Percentiles rank a stretch among this genome's conserved stretches.
These are phyloP conservation scores for Chrysocyon brachyurus DNA, from an alignment of 2,797 vertebrate genomes.

Conservation along the genomic window DNA sequence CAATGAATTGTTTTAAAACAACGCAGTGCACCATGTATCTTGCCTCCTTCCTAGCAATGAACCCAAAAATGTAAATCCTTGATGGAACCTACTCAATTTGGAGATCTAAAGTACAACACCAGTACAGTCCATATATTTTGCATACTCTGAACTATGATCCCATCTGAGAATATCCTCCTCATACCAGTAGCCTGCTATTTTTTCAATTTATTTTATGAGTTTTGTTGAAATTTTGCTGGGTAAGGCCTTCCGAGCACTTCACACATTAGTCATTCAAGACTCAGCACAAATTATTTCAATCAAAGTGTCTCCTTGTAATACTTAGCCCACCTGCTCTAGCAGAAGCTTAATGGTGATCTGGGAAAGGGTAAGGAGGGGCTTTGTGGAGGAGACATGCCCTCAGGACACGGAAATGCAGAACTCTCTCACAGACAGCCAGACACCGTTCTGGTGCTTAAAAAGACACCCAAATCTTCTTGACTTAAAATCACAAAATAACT, in stretches of 20 bases:
- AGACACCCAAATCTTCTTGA: neutral
- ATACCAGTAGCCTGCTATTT: neutral
- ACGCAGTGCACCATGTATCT: neutral
- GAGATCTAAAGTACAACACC: neutral
- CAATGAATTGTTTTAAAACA: neutral
- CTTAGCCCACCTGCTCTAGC: neutral
- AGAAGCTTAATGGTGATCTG: neutral
- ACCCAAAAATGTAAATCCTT: neutral
- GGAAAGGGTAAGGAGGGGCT: rapidly evolving
- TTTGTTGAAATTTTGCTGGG: neutral
- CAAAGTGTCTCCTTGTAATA: neutral
- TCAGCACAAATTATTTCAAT: neutral
- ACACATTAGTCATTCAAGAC: neutral
- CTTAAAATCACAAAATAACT: neutral
- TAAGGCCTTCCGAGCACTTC: neutral
- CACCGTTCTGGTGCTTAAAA: neutral
- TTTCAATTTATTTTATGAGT: neutral
- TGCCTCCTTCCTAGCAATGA: neutral
- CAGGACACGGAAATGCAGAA: neutral
- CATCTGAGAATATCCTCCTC: neutral
- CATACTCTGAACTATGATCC: neutral
- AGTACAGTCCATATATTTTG: neutral
- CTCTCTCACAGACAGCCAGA: neutral
- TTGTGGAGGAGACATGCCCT: neutral
- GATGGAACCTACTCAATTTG: neutral